Base-by-base conservation (phyloP, 2,888 invertebrate genomes). In the Baccha elongata region DNA sequence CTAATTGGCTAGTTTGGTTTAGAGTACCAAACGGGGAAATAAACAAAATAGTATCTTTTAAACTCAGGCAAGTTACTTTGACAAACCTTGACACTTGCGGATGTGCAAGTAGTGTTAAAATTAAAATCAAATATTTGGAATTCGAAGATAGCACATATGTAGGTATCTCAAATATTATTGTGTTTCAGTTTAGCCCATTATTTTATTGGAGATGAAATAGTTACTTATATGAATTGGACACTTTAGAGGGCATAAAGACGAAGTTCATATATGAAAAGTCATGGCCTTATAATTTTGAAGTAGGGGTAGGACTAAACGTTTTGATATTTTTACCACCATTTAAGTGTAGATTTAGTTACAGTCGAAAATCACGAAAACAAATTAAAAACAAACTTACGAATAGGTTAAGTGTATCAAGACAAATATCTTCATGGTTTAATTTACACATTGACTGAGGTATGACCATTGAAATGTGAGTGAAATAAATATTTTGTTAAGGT, bases 81-180 rank as follows among this genome's bases (percentile, higher is more conserved):
- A 11, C 11, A 7, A 32, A 37, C 55, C 55, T 55, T 55, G 37
- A 55, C 55, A 37, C 21, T 37, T 32, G 7, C 29, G 3, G 26
- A 3, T n/a, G 3, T n/a, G n/a, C n/a, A 37, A 55, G 55, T 37
- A 55, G 55, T 37, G 21, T 7, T 21, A 21, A 21, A 19, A 21
- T 11, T 37, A 8, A 37, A 42, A 21, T 21, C 37, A 37, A 35
- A 55, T 55, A 55, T 37, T 55, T 35, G 35, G 21, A 37, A n/a
- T 29, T 23, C n/a, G 7, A 46, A 46, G 21, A 23, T 21, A 1
- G 8, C 3, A 32, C 29, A 7, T n/a, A 44, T 23, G n/a, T 11
- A 13, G 1, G 21, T 6, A 23, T 44, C 11, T 17, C 15, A 40
- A 8, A 15, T 8, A 17, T 40, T 13, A 40, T 8, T 1, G 17